phyloP scores from a whole-genome alignment of 2,113 vertebrate genomes.

The Brienomyrus brachyistius region DNA sequence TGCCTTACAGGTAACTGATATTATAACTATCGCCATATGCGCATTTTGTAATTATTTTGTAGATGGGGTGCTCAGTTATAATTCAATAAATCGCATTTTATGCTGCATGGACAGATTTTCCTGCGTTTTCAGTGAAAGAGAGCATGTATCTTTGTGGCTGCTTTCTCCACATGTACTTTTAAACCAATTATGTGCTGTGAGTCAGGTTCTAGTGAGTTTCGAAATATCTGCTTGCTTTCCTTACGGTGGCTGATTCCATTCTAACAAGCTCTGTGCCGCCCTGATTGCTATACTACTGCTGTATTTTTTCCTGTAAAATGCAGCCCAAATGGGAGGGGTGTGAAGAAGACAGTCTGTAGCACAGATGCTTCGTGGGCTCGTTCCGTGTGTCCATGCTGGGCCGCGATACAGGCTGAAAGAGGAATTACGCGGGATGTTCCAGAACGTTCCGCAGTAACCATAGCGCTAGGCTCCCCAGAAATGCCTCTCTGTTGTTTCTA shows the following conservation, averaged over 20 bases:
- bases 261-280: not conserved
- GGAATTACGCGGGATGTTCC: not conserved
- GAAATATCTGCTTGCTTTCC: not conserved
- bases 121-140: not conserved
- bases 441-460: conserved; percentile 10
- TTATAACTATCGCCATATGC: not conserved
- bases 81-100: not conserved
- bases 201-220: not conserved
- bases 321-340: not conserved
- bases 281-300: not conserved
- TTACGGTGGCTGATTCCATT: not conserved
- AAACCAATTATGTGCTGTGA: not conserved
- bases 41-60: not conserved
- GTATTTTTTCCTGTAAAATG: not conserved
- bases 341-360: not conserved
- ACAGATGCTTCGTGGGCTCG: conserved; percentile 12
- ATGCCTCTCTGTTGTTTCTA: not conserved
- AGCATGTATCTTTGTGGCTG: not conserved
- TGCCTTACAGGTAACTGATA: not conserved
- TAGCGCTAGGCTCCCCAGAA: not conserved
- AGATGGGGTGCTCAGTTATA: not conserved
- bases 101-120: not conserved
- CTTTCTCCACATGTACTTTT: not conserved
- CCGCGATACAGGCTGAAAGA: not conserved
- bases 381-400: not conserved